These are phyloP conservation scores for Mesoligia furuncula DNA, from an alignment of 2,888 invertebrate genomes.

Conservation along the genomic window DNA sequence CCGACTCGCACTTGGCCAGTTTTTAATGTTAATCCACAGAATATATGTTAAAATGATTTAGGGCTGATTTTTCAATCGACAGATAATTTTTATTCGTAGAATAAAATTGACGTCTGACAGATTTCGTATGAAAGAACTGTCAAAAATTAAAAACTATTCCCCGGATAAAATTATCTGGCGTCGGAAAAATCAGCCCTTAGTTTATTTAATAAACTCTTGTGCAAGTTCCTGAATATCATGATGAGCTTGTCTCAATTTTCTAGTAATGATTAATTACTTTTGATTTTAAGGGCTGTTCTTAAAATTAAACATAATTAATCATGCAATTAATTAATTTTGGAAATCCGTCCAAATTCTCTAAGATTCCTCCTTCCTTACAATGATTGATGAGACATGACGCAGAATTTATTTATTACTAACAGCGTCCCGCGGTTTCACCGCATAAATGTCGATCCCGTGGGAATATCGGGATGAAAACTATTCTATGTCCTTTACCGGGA, in stretches of 20 bases:
- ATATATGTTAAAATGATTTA: neutral
- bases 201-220: neutral
- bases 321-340: constrained; percentile 31
- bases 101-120: no score
- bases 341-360: constrained; percentile 22
- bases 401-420: neutral
- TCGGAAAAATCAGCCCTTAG: no score
- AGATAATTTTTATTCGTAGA: no score
- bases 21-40: neutral
- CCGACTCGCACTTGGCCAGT: no score
- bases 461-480: no score
- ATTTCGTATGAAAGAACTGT: no score
- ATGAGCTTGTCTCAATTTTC: neutral
- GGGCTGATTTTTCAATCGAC: no score
- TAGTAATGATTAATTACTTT: neutral
- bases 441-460: no score
- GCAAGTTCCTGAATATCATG: neutral
- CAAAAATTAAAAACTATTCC: no score
- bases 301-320: constrained; percentile 28
- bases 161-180: no score
- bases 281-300: neutral
- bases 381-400: neutral
- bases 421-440: no score
- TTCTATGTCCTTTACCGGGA: no score
- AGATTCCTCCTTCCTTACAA: neutral